phyloP scores from a whole-genome alignment of 92 coral and sea anemone genomes.

The Siderastrea siderea region DNA sequence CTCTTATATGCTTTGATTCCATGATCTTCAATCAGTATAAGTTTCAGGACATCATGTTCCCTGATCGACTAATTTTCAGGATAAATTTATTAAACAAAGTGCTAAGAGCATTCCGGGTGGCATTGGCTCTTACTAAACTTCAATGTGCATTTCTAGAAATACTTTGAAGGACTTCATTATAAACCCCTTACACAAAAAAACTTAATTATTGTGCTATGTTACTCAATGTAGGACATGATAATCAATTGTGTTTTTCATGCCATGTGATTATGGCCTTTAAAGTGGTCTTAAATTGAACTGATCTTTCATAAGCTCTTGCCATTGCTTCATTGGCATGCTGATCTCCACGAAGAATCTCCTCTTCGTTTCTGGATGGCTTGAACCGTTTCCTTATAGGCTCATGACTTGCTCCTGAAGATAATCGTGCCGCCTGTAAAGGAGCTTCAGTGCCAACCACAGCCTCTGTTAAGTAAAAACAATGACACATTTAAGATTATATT shows the following conservation, averaged over 20 bases:
- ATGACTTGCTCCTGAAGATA: not conserved
- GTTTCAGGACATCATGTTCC: too few relatives aligned
- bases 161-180: too few relatives aligned
- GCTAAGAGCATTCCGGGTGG: too few relatives aligned
- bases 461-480: not conserved
- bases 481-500: not conserved
- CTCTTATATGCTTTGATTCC: too few relatives aligned
- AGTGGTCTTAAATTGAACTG: constrained; percentile 32
- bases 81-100: too few relatives aligned
- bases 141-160: not conserved
- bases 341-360: constrained; percentile 13
- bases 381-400: constrained; percentile 22
- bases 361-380: constrained; percentile 37
- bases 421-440: not conserved
- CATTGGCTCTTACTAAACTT: not conserved
- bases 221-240: not conserved
- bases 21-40: too few relatives aligned
- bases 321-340: constrained; percentile 24
- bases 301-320: constrained; percentile 42
- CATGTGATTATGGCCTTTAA: constrained; percentile 28
- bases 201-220: too few relatives aligned
- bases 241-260: constrained; percentile 30
- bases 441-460: not conserved
- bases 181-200: not conserved
- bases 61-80: too few relatives aligned